Percentiles rank a stretch among this genome's conserved stretches.
phyloP scores from a whole-genome alignment of 2,888 invertebrate species.

The Penaeus monodon region DNA sequence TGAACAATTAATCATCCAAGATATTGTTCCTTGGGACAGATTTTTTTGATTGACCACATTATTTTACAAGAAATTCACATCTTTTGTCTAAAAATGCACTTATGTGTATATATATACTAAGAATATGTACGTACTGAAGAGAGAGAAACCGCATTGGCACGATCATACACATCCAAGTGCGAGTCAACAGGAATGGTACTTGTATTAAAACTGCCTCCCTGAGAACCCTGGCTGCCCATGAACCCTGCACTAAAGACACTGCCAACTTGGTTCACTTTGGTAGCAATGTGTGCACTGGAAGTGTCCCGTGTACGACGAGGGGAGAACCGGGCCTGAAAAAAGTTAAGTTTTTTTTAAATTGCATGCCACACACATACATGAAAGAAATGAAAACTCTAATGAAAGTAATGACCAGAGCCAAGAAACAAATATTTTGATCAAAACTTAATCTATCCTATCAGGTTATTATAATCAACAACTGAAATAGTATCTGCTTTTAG shows the following conservation, averaged over 20 bases:
- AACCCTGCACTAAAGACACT: constrained; percentile 50
- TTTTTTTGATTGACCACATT: not conserved
- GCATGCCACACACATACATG: too few relatives aligned
- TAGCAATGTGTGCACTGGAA: constrained; percentile 38
- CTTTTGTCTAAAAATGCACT: not conserved
- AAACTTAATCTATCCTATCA: too few relatives aligned
- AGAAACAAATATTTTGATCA: too few relatives aligned
- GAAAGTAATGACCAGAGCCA: too few relatives aligned
- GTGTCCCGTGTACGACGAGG: constrained; percentile 76
- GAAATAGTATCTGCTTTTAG: too few relatives aligned
- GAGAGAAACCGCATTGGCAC: constrained; percentile 55
- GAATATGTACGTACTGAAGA: constrained; percentile 59
- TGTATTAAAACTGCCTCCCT: constrained; percentile 36
- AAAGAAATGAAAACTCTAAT: too few relatives aligned
- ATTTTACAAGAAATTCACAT: not conserved
- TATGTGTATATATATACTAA: not conserved
- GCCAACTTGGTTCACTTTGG: constrained; percentile 48
- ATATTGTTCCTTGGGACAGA: not conserved
- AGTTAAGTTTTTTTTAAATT: not conserved
- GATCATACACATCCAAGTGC: constrained; percentile 61
- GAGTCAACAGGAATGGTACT: constrained; percentile 42
- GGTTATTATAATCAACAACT: too few relatives aligned
- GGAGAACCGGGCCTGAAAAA: constrained; percentile 75
- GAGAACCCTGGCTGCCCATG: constrained; percentile 43
- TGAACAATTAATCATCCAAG: not conserved